phyloP scores from a whole-genome alignment of 2,888 invertebrate genomes.

The Athalia rosae region DNA sequence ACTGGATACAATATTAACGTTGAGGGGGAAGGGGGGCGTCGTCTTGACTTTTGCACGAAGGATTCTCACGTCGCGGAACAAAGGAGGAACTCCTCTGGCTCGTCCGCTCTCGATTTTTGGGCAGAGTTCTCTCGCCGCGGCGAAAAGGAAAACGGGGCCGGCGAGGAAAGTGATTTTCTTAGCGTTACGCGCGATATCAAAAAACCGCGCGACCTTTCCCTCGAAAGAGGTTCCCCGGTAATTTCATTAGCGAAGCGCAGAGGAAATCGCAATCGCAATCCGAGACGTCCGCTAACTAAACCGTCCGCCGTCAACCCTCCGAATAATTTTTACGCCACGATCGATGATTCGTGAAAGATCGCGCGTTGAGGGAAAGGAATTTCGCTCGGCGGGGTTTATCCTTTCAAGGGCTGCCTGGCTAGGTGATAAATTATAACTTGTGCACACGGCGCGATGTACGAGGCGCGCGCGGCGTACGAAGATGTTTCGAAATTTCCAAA shows the following conservation, averaged over 20 bases:
- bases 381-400: too few species aligned
- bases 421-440: too few species aligned
- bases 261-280: slow-evolving; percentile 5
- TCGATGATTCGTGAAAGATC: too few species aligned
- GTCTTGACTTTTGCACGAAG: slow-evolving; percentile 34
- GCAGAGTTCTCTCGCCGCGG: neutral
- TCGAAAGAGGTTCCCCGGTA: slow-evolving; percentile 1
- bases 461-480: too few species aligned
- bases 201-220: slow-evolving; percentile 31
- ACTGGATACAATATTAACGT: slow-evolving; percentile 25
- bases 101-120: neutral
- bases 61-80: slow-evolving; percentile 15
- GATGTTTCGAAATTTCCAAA: neutral
- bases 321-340: too few species aligned
- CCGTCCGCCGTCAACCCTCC: too few species aligned
- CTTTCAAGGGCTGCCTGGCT: too few species aligned
- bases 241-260: slow-evolving; percentile 36
- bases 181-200: slow-evolving; percentile 32
- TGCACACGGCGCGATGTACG: too few species aligned
- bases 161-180: slow-evolving; percentile 23
- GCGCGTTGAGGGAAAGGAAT: too few species aligned
- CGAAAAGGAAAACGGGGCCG: too few species aligned
- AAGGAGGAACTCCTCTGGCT: slow-evolving; percentile 8
- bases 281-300: too few species aligned
- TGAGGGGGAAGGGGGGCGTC: too few species aligned